Evolutionary conservation across 2,888 invertebrate genomes (phyloP).

Genomic region (Iphiclides podalirius): DNA sequence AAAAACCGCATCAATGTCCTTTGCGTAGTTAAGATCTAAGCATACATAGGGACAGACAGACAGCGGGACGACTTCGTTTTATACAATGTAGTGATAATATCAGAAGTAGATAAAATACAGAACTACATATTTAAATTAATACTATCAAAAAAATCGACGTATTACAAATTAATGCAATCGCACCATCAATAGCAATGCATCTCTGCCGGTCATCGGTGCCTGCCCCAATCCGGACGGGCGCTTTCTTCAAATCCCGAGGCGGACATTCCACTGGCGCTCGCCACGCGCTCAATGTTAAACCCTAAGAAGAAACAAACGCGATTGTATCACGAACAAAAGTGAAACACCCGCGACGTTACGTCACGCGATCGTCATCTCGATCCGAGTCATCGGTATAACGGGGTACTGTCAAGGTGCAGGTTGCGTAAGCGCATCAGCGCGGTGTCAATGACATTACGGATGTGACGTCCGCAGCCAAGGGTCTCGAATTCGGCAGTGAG

Average conservation of each 20-base stretch:
- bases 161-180: conserved; percentile 50
- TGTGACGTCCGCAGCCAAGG: conserved; percentile 48
- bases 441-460: conserved; percentile 74
- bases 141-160: too few relatives aligned
- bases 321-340: conserved; percentile 30
- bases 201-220: too few relatives aligned
- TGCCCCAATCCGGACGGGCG: conserved; percentile 36
- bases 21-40: too few relatives aligned
- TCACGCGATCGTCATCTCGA: conserved; percentile 42
- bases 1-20: too few relatives aligned
- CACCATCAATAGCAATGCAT: conserved; percentile 66
- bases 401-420: conserved; percentile 69
- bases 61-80: too few relatives aligned
- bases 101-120: too few relatives aligned
- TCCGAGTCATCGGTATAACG: conserved; percentile 45
- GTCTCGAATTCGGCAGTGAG: conserved; percentile 50
- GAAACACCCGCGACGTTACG: conserved; percentile 44
- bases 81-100: too few relatives aligned
- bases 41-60: too few relatives aligned
- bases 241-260: conserved; percentile 29
- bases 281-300: neutral
- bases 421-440: conserved; percentile 69
- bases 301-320: conserved; percentile 17
- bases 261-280: conserved; percentile 34
- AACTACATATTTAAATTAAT: too few relatives aligned